phyloP scores from a whole-genome alignment of 2,888 invertebrate species.

The Philhelius pedissequus region DNA sequence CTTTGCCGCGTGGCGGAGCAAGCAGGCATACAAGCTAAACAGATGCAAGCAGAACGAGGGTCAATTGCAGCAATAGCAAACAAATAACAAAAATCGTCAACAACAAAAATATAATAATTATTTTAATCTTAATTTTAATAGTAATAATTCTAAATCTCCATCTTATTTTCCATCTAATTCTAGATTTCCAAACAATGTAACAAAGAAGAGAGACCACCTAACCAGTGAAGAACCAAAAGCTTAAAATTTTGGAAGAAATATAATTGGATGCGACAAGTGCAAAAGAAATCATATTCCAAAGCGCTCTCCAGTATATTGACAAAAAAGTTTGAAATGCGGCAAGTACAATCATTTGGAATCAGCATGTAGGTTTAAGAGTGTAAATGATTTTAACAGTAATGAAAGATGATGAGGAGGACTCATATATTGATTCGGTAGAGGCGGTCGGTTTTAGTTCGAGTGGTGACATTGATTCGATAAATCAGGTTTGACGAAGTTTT shows the following conservation, averaged over 20 bases:
- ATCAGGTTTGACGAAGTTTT: neutral
- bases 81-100: neutral
- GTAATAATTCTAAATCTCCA: neutral
- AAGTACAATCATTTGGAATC: too few species aligned
- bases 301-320: too few species aligned
- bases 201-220: slow-evolving; percentile 16
- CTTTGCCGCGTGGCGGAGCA: slow-evolving; percentile 29
- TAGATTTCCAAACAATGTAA: slow-evolving; percentile 35
- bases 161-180: neutral
- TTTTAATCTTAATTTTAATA: neutral
- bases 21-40: slow-evolving; percentile 19
- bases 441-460: neutral
- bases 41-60: slow-evolving; percentile 6
- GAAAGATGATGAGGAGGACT: too few species aligned
- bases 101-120: neutral
- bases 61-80: neutral
- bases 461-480: neutral
- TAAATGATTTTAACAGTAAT: too few species aligned
- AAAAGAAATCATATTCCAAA: too few species aligned
- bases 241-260: too few species aligned
- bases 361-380: too few species aligned
- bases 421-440: too few species aligned
- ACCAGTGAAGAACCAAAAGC: neutral
- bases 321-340: too few species aligned
- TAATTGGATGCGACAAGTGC: too few species aligned